These are phyloP conservation scores for Ridgeia piscesae DNA, from an alignment of 1,140 invertebrate genomes.

Conservation along the genomic window DNA sequence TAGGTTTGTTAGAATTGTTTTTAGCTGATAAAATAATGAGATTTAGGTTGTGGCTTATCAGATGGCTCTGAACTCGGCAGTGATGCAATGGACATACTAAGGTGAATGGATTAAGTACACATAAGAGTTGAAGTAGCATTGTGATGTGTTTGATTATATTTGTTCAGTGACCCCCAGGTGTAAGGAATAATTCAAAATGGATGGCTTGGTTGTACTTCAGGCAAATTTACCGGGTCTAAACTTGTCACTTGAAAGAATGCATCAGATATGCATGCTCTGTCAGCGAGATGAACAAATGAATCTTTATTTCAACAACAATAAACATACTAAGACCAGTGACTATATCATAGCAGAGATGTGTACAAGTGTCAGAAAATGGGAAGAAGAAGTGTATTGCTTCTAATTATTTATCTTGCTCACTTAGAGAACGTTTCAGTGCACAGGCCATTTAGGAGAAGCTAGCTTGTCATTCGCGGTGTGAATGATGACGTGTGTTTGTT, in stretches of 20 bases:
- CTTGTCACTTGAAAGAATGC: not conserved
- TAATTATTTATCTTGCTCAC: not conserved
- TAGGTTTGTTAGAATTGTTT: not conserved
- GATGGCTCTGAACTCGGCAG: not conserved
- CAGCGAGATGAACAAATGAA: not conserved
- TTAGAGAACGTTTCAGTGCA: not conserved
- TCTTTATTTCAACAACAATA: no score
- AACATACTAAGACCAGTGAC: no score
- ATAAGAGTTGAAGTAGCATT: not conserved
- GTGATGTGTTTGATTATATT: not conserved
- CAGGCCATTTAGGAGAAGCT: not conserved
- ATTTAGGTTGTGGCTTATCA: not conserved
- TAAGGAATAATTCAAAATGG: not conserved
- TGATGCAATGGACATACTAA: not conserved
- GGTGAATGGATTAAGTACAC: not conserved
- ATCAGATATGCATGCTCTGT: not conserved
- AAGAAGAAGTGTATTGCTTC: no score
- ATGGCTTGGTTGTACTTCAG: not conserved
- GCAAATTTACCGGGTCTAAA: not conserved
- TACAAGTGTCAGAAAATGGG: no score
- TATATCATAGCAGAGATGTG: no score
- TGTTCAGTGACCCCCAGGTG: not conserved
- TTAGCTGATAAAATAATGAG: not conserved
- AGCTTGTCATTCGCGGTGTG: not conserved
- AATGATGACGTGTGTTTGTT: not conserved